A percentile compares a stretch with the other conserved stretches of the same genome.
These are phyloP conservation scores for Cephus sareptanus DNA, from an alignment of 2,888 invertebrate genomes.

Conservation along the genomic window DNA sequence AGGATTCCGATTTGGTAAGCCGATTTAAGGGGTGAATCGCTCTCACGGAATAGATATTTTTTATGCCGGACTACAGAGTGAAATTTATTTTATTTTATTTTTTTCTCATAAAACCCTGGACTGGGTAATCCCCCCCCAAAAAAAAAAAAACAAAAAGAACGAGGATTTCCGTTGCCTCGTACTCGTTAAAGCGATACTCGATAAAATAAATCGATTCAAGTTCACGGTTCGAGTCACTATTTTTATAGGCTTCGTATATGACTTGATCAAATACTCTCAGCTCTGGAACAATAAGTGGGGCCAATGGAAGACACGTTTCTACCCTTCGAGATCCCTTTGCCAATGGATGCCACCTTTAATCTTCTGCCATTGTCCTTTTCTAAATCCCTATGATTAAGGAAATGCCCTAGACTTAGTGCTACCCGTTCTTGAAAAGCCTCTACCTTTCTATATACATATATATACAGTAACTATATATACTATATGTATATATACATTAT, in stretches of 20 bases:
- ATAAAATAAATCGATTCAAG: background rate
- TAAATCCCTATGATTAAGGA: no score
- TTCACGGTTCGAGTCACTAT: background rate
- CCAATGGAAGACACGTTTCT: no score
- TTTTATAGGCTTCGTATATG: background rate
- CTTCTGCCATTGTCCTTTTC: no score
- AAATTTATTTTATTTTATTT: background rate
- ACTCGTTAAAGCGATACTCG: background rate
- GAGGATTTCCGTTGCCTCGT: background rate
- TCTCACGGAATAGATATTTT: background rate
- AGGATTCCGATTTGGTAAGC: background rate
- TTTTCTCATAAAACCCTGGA: background rate
- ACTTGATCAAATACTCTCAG: no score
- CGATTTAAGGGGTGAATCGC: background rate
- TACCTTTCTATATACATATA: no score
- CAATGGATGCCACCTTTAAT: no score
- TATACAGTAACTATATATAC: no score
- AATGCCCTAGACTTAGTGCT: no score
- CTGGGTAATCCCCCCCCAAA: background rate
- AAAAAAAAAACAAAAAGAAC: background rate
- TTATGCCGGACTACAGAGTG: background rate
- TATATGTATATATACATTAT: no score
- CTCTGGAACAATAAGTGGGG: no score
- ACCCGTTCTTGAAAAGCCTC: no score
- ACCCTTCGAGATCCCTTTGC: no score